Conservation (phyloP, 2,797 vertebrate genomes). For the Bovichtus diacanthus region DNA sequence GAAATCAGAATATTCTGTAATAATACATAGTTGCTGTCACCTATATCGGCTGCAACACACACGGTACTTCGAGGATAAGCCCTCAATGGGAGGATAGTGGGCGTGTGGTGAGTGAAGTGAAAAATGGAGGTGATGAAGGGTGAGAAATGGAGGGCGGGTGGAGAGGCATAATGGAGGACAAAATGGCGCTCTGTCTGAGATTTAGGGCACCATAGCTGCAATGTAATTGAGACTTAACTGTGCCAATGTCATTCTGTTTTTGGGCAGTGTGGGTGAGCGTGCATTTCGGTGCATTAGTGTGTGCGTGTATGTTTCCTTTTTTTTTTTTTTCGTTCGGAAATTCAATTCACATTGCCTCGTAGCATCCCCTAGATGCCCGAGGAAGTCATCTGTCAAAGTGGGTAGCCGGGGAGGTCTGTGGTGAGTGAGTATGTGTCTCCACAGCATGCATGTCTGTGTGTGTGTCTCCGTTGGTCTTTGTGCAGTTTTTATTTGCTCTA, state of each 20-base stretch:
- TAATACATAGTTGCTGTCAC: too few relatives aligned
- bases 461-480: slow-evolving; percentile 34
- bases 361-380: slow-evolving; percentile 29
- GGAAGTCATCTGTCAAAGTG: slow-evolving; percentile 68
- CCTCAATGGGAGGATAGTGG: neutral
- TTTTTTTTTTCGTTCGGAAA: slow-evolving; percentile 27
- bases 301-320: slow-evolving; percentile 4
- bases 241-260: slow-evolving; percentile 57
- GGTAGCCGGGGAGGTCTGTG: slow-evolving; percentile 36
- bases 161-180: slow-evolving; percentile 29
- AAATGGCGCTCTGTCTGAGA: slow-evolving; percentile 38
- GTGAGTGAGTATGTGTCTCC: slow-evolving; percentile 36
- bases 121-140: slow-evolving; percentile 14
- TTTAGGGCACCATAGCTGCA: slow-evolving; percentile 48
- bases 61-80: neutral
- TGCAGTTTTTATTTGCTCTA: slow-evolving; percentile 67
- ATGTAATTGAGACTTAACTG: slow-evolving; percentile 55
- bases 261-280: slow-evolving; percentile 15
- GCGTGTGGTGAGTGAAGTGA: slow-evolving; percentile 21
- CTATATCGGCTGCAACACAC: neutral
- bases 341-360: slow-evolving; percentile 67
- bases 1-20: too few relatives aligned
- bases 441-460: slow-evolving; percentile 23
- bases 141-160: slow-evolving; percentile 15
- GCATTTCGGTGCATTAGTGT: slow-evolving; percentile 13